A percentile compares a stretch with the other conserved stretches of the same genome.
Evolutionary conservation across 2,888 invertebrate species (phyloP).

Genomic region (Aromia moschata): DNA sequence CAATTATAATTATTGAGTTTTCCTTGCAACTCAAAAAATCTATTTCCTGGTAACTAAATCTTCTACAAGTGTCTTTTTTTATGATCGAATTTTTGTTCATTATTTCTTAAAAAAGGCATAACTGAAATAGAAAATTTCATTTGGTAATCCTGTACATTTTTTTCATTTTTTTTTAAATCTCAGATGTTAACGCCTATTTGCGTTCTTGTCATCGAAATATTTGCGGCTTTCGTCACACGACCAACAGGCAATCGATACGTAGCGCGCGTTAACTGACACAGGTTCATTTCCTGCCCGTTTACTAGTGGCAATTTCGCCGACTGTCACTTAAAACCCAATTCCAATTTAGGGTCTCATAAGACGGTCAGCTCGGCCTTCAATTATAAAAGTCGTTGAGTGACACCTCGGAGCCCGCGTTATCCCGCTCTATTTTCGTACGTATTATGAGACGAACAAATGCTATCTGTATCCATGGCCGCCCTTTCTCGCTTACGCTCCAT

Average conservation of each 20-base stretch:
- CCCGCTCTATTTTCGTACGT: slow-evolving; percentile 23
- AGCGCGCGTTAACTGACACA: neutral
- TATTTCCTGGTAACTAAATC: too few relatives aligned
- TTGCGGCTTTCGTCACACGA: too few relatives aligned
- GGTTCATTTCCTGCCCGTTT: slow-evolving; percentile 1
- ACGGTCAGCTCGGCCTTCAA: slow-evolving; percentile 17
- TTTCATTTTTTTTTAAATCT: too few relatives aligned
- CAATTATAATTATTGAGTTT: too few relatives aligned
- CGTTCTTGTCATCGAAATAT: too few relatives aligned
- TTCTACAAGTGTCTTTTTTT: too few relatives aligned
- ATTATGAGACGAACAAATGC: slow-evolving; percentile 23
- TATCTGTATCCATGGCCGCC: slow-evolving; percentile 16
- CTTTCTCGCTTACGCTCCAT: slow-evolving; percentile 12
- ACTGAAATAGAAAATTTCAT: too few relatives aligned
- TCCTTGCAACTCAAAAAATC: too few relatives aligned
- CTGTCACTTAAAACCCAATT: slow-evolving; percentile 18
- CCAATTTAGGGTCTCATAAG: slow-evolving; percentile 21
- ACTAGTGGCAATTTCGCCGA: slow-evolving; percentile 3
- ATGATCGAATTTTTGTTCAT: too few relatives aligned
- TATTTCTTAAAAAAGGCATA: too few relatives aligned
- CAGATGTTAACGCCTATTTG: too few relatives aligned
- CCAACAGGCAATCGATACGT: slow-evolving; percentile 11
- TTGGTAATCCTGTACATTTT: too few relatives aligned
- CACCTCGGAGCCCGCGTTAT: slow-evolving; percentile 23
- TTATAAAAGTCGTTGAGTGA: slow-evolving; percentile 27